These are phyloP conservation scores for Heterotis niloticus DNA, from an alignment of 2,113 vertebrate species.

Conservation along the genomic window DNA sequence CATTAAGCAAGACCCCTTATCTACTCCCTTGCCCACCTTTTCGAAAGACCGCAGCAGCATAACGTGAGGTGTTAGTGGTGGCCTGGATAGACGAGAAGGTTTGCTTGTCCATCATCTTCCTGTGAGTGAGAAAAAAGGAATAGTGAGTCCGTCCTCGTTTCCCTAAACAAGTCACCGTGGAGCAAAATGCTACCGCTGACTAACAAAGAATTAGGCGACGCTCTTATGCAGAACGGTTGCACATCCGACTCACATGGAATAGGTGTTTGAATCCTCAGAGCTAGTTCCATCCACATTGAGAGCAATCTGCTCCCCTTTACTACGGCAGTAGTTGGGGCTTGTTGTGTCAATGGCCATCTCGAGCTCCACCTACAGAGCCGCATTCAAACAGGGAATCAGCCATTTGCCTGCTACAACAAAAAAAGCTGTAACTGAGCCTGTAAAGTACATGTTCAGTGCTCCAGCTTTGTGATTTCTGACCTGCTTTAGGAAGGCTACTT, in stretches of 20 bases:
- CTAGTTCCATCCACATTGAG: constrained; percentile 87
- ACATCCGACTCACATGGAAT: constrained; percentile 72
- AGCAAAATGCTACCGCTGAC: background rate
- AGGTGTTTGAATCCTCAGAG: constrained; percentile 82
- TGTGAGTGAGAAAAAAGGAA: constrained; percentile 45
- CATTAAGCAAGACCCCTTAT: background rate
- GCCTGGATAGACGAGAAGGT: constrained; percentile 90
- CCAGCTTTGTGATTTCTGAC: background rate
- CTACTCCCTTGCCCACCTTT: constrained; percentile 71
- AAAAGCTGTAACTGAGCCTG: too few relatives aligned
- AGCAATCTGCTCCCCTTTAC: constrained; percentile 95
- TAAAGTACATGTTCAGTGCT: background rate
- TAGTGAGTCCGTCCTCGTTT: background rate
- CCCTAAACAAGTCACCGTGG: background rate
- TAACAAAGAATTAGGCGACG: too few relatives aligned
- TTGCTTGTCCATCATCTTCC: constrained; percentile 97
- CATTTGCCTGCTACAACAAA: too few relatives aligned
- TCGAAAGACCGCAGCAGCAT: constrained; percentile 87
- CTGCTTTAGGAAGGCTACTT: background rate
- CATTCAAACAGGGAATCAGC: background rate
- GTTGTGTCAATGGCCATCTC: constrained; percentile 87
- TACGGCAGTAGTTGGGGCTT: constrained; percentile 94
- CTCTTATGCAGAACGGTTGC: too few relatives aligned
- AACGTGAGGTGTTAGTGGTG: constrained; percentile 85
- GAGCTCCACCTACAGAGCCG: constrained; percentile 69